Base-by-base conservation (phyloP, 2,113 vertebrate genomes). In the Peromyscus californicus region DNA sequence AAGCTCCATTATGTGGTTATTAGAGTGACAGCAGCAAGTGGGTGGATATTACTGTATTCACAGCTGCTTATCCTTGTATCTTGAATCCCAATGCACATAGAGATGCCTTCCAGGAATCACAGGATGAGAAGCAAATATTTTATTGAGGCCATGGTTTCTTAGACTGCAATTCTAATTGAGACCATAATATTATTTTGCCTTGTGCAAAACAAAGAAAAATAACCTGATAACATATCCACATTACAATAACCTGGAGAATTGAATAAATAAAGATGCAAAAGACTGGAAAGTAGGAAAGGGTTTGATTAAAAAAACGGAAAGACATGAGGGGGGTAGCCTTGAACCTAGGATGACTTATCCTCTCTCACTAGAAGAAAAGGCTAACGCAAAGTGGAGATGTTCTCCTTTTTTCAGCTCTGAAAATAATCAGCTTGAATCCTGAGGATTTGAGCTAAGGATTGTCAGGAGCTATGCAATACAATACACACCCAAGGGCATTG, bases 81-180 rank as follows among this genome's bases (percentile, higher is more conserved):
- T 95, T 17, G 86, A 86, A 33, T 11, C 24, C 57, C 80, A 89
- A 69, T 78, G 7, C 93, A 84, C 59, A 63, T 48, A 95, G 42
- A n/a, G 2, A 24, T 26, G 78, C 29, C 83, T 95, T 87, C 72
- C 57, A 45, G 72, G 54, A 84, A 10, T 0, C 51, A 42, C 5
- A 74, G 29, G 19, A 9, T 45, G 24, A 33, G 88, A 24, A 84
- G 5, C 36, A 59, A 29, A 31, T 74, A n/a, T 48, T 79, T 8
- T 39, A 63, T 42, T 70, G n/a, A 45, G 1, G 45, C 42, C n/a
- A 45, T 10, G 12, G 42, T 36, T 51, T 69, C 42, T 24, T 31
- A 85, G 59, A 19, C 15, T 42, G 61, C 45, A 5, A 63, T 45
- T 36, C 36, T 45, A 26, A 96, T 36, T 33, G 76, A 67, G 69